phyloP scores from a whole-genome alignment of 2,113 vertebrate species.

The Erythrocercus mccallii region DNA sequence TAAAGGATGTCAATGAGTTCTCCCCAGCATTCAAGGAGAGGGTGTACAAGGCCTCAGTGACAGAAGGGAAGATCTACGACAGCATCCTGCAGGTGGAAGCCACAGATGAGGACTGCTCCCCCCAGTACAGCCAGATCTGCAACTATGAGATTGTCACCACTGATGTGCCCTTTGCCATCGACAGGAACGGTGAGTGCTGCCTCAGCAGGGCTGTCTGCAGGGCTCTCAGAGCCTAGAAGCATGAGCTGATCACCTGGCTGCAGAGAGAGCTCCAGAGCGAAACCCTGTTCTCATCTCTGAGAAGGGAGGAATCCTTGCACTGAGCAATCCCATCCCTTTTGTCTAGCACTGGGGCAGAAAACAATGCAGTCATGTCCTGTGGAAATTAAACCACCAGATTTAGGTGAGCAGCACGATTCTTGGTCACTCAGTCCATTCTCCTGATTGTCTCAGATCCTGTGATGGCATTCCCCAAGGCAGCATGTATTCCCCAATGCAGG shows the following conservation, averaged over 20 bases:
- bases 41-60: slow-evolving; percentile 84
- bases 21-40: slow-evolving; percentile 89
- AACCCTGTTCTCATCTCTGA: background rate
- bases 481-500: background rate
- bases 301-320: background rate
- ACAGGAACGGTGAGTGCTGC: slow-evolving; percentile 89
- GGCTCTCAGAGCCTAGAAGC: background rate
- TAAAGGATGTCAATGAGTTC: slow-evolving; percentile 96
- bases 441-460: background rate
- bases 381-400: background rate
- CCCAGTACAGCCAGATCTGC: slow-evolving; percentile 97
- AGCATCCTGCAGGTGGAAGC: slow-evolving; percentile 96
- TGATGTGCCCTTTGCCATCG: slow-evolving; percentile 91
- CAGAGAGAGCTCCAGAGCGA: background rate
- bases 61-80: slow-evolving; percentile 93
- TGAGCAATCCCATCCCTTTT: background rate
- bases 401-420: background rate
- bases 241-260: background rate
- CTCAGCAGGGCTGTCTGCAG: background rate
- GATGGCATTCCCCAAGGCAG: background rate
- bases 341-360: background rate
- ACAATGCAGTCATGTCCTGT: background rate
- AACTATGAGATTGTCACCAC: slow-evolving; percentile 91
- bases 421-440: background rate
- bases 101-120: slow-evolving; percentile 92